Conservation (phyloP, 1,140 invertebrate genomes). For the Watersipora subatra region DNA sequence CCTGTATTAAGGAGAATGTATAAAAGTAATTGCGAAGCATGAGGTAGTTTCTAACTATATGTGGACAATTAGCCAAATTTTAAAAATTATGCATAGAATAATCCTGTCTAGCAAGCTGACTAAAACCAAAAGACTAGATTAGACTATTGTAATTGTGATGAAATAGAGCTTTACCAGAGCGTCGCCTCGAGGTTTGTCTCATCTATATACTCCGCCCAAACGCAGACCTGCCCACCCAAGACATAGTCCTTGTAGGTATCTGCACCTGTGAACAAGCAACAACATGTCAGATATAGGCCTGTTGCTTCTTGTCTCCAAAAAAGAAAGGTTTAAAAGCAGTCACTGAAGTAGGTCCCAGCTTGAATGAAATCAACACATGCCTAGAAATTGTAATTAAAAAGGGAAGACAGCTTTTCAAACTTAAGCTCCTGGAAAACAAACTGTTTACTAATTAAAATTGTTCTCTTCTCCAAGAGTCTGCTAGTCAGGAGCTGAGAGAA, state of each 20-base stretch:
- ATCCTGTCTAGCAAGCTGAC: not conserved
- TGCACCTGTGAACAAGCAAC: constrained; percentile 19
- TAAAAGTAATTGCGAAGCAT: not conserved
- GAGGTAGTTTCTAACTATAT: not conserved
- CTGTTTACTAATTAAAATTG: no score
- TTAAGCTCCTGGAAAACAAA: no score
- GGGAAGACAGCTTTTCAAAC: no score
- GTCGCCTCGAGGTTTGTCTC: constrained; percentile 43
- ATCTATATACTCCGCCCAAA: constrained; percentile 79
- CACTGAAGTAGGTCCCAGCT: no score
- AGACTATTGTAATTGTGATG: not conserved
- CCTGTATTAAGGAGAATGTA: constrained; percentile 20
- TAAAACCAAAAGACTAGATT: constrained; percentile 1
- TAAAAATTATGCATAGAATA: not conserved
- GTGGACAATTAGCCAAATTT: no score
- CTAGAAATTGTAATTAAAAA: no score
- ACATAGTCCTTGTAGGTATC: constrained; percentile 31
- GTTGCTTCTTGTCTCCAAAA: no score
- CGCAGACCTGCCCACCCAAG: constrained; percentile 76
- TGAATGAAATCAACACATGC: no score
- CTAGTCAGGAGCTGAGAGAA: no score
- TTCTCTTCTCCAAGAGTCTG: no score
- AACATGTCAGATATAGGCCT: no score
- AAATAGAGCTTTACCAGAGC: constrained; percentile 35
- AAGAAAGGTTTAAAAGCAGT: no score